Percentiles rank a stretch among this genome's conserved stretches.
These are phyloP conservation scores for Apaloderma vittatum DNA, from an alignment of 2,113 vertebrate species.

Conservation along the genomic window DNA sequence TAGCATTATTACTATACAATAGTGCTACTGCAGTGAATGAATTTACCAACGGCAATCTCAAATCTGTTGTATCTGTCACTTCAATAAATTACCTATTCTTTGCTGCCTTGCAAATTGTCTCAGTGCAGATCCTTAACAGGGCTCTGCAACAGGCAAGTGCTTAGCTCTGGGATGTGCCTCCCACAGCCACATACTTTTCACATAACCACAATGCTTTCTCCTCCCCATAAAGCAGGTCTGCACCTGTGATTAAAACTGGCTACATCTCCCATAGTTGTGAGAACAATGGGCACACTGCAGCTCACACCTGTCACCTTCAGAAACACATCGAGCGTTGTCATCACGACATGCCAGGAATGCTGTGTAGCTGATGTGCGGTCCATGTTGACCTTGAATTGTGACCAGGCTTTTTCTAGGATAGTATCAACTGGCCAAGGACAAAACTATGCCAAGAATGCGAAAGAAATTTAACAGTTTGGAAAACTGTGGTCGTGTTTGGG, in stretches of 20 bases:
- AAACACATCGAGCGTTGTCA: fast-evolving
- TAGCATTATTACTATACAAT: too few relatives aligned
- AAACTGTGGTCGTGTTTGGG: not conserved
- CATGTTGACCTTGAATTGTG: not conserved
- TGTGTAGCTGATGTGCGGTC: not conserved
- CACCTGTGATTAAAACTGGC: not conserved
- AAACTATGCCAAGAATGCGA: not conserved
- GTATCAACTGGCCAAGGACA: not conserved
- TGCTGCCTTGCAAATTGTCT: too few relatives aligned
- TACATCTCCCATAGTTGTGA: not conserved
- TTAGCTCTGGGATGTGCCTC: too few relatives aligned
- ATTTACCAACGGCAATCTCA: too few relatives aligned
- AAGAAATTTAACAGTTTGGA: not conserved
- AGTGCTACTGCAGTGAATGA: too few relatives aligned
- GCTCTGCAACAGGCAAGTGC: too few relatives aligned
- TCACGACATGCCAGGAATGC: not conserved
- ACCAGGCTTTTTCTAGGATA: not conserved
- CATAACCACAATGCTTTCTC: not conserved
- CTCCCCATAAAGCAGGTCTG: not conserved
- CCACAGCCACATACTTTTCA: too few relatives aligned
- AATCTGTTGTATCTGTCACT: too few relatives aligned
- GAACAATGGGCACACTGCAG: fast-evolving
- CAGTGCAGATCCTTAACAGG: too few relatives aligned
- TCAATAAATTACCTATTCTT: too few relatives aligned
- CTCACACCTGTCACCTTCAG: not conserved